phyloP scores from a whole-genome alignment of 2,797 vertebrate species.

The Danio tinwini region DNA sequence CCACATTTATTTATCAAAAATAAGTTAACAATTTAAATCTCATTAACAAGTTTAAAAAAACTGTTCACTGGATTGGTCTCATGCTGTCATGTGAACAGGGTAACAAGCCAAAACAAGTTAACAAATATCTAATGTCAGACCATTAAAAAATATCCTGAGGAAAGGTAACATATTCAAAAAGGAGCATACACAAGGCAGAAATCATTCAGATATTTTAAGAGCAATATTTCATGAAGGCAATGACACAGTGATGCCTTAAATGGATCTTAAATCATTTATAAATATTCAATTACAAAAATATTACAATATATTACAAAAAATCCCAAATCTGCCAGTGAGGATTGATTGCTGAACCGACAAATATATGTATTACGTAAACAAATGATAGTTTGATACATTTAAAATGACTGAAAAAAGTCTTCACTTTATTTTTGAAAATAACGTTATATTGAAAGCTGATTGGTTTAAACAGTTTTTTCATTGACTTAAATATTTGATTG shows the following conservation, averaged over 20 bases:
- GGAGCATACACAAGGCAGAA: constrained; percentile 3
- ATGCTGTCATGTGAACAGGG: background rate
- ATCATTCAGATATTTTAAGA: constrained; percentile 15
- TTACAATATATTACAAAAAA: constrained; percentile 32
- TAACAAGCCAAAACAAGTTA: constrained; percentile 7
- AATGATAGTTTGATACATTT: too few relatives aligned
- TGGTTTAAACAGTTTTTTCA: too few relatives aligned
- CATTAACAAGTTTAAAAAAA: constrained; percentile 35
- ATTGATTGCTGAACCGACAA: background rate
- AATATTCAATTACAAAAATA: constrained; percentile 22
- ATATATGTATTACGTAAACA: too few relatives aligned
- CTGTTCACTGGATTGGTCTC: constrained; percentile 1
- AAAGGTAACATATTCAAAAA: background rate
- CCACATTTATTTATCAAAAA: constrained; percentile 62
- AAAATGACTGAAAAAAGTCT: too few relatives aligned
- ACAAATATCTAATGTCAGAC: constrained; percentile 6
- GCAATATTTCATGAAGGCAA: background rate
- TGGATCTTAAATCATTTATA: background rate
- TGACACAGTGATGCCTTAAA: background rate
- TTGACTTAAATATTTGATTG: background rate
- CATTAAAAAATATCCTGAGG: constrained; percentile 24
- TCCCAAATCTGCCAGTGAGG: background rate
- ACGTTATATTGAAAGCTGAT: too few relatives aligned
- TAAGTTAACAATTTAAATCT: constrained; percentile 40
- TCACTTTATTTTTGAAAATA: too few relatives aligned